phyloP scores from a whole-genome alignment of 2,797 vertebrate genomes.

The Hippoglossus hippoglossus region DNA sequence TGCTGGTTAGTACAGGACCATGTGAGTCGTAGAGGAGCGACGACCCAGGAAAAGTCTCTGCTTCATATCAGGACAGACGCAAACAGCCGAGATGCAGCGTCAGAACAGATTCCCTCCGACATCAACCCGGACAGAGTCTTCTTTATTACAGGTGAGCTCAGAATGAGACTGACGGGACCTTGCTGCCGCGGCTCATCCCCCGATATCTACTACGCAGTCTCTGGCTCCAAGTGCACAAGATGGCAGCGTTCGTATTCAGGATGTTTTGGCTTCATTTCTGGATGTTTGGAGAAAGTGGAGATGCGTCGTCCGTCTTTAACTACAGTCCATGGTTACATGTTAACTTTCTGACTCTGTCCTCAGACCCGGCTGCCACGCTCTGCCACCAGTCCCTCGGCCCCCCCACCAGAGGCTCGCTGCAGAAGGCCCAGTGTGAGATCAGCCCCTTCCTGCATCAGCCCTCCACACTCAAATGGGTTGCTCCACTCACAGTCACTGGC shows the following conservation, averaged over 20 bases:
- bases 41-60: conserved; percentile 79
- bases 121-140: conserved; percentile 68
- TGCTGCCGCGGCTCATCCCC: too few relatives aligned
- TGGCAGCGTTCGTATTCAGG: too few relatives aligned
- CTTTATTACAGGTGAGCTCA: conserved; percentile 74
- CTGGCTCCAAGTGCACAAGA: too few relatives aligned
- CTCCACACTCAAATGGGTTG: conserved; percentile 82
- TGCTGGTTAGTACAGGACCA: conserved; percentile 83
- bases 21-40: conserved; percentile 68
- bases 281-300: too few relatives aligned
- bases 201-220: too few relatives aligned
- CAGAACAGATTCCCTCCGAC: conserved; percentile 51
- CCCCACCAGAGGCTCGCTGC: conserved; percentile 68
- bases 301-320: too few relatives aligned
- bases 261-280: too few relatives aligned
- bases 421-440: conserved; percentile 86
- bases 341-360: neutral
- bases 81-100: neutral
- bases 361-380: conserved; percentile 79
- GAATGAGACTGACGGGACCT: too few relatives aligned
- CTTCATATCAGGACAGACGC: conserved; percentile 66
- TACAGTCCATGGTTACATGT: too few relatives aligned
- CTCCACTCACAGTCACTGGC: conserved; percentile 73
- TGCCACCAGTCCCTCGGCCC: conserved; percentile 74
- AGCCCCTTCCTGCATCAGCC: conserved; percentile 85